Conservation (phyloP, 2,113 vertebrate genomes). For the Mirza zaza region DNA sequence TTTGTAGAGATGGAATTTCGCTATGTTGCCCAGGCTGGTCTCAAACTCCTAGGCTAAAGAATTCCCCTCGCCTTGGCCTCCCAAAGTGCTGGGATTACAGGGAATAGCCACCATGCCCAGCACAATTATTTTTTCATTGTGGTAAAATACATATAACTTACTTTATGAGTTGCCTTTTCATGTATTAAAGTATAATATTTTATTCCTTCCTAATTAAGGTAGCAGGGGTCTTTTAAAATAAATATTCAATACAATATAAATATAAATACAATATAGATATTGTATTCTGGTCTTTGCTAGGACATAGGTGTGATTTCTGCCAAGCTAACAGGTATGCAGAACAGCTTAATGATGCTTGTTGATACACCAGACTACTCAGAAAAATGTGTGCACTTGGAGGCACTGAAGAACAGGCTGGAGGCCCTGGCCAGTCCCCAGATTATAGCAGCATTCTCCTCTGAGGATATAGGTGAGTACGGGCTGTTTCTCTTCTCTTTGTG, state of each 20-base stretch:
- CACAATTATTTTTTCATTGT: too few relatives aligned
- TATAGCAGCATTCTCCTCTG: slow-evolving; percentile 92
- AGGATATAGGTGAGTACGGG: slow-evolving; percentile 89
- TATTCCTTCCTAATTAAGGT: neutral
- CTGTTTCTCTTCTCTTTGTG: fast-evolving
- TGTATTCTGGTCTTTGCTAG: slow-evolving; percentile 80
- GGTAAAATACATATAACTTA: neutral
- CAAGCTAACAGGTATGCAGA: slow-evolving; percentile 97
- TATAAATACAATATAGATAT: too few relatives aligned
- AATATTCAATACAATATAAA: fast-evolving
- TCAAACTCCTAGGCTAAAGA: too few relatives aligned
- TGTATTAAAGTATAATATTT: neutral
- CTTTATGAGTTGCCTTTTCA: neutral
- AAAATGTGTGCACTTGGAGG: slow-evolving; percentile 97
- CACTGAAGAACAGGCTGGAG: slow-evolving; percentile 96
- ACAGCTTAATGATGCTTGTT: slow-evolving; percentile 95
- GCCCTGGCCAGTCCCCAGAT: slow-evolving; percentile 97
- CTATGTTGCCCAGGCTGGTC: too few relatives aligned
- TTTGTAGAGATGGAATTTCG: too few relatives aligned
- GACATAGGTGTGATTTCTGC: slow-evolving; percentile 92
- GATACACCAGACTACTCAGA: slow-evolving; percentile 97
- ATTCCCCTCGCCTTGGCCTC: too few relatives aligned
- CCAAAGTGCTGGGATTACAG: too few relatives aligned
- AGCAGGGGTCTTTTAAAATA: neutral
- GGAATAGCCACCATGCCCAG: too few relatives aligned